Evolutionary conservation across 1,140 invertebrate species (phyloP).

Genomic region (Ectropis grisescens): DNA sequence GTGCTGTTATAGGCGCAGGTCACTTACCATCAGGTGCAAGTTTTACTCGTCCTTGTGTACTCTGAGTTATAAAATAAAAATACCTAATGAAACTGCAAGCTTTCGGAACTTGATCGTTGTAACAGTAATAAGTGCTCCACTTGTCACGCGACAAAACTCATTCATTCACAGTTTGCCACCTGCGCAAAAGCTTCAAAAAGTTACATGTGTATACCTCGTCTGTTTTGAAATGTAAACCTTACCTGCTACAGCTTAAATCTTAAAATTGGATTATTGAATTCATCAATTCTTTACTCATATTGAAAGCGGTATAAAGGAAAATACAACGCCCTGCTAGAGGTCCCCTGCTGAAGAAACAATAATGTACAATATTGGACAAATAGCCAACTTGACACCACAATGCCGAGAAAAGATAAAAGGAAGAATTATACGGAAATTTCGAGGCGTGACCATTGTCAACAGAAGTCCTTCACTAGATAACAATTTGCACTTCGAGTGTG

Average conservation of each 20-base stretch:
- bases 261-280: too few species aligned
- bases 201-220: too few species aligned
- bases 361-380: slow-evolving; percentile 54
- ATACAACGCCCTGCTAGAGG: slow-evolving; percentile 49
- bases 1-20: too few species aligned
- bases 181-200: too few species aligned
- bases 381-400: slow-evolving; percentile 51
- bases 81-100: too few species aligned
- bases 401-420: slow-evolving; percentile 50
- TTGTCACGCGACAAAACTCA: slow-evolving; percentile 52
- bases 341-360: slow-evolving; percentile 43
- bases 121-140: slow-evolving; percentile 19
- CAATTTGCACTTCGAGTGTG: slow-evolving; percentile 56
- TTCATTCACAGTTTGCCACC: slow-evolving; percentile 45
- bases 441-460: slow-evolving; percentile 48
- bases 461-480: slow-evolving; percentile 48
- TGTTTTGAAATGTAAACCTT: too few species aligned
- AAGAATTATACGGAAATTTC: slow-evolving; percentile 64
- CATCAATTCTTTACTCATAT: too few species aligned
- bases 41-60: too few species aligned
- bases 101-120: too few species aligned
- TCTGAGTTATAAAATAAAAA: too few species aligned
- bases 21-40: too few species aligned
- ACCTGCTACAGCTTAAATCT: too few species aligned
- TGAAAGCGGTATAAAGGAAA: slow-evolving; percentile 45